Evolutionary conservation across 2,888 invertebrate genomes (phyloP), one percentile per base, ranked within the genome.

Genomic region (Habroteleia sp.): DNA sequence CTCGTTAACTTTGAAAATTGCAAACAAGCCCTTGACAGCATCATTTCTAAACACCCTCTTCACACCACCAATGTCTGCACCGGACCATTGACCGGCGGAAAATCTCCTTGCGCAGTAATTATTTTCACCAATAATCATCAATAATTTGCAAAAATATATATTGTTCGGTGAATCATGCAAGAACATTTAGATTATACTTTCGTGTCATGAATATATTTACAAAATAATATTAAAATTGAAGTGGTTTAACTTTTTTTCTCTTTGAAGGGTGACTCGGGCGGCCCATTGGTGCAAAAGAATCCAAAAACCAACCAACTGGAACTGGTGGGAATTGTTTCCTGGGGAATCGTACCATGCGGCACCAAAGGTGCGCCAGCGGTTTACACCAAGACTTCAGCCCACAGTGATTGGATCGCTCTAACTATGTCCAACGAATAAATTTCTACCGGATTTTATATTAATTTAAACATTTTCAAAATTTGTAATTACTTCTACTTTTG

Each of bases 241-340:
- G n/a, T n/a, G n/a, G n/a, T n/a, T n/a, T n/a, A n/a, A n/a, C n/a
- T n/a, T n/a, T n/a, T n/a, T n/a, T n/a, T n/a, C n/a, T n/a, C n/a
- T n/a, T n/a, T n/a, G n/a, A n/a, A 11, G 58, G 60, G 60, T 2
- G 46, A 60, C 16, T 56, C 42, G 20, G 56, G 60, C 10, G 46
- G 60, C 2, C 37, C 37, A 0, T 16, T 37, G n/a, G 37, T 37
- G 2, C 37, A 37, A 16, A 37, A n/a, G 16, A 37, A 37, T 37
- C 37, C 37, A 41, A 1, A 93, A 93, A 11, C 91, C 90, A 58
- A 92, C 90, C 77, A 93, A 90, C 79, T 92, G 90, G 89, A 94
- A 93, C 85, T 95, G 92, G 1, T 91, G 87, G 78, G 92, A 89
- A 65, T 90, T 37, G 89, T 89, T 5, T 90, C 90, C 14, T 90